Evolutionary conservation across 2,797 vertebrate genomes (phyloP).

Genomic region (Dermochelys coriacea): DNA sequence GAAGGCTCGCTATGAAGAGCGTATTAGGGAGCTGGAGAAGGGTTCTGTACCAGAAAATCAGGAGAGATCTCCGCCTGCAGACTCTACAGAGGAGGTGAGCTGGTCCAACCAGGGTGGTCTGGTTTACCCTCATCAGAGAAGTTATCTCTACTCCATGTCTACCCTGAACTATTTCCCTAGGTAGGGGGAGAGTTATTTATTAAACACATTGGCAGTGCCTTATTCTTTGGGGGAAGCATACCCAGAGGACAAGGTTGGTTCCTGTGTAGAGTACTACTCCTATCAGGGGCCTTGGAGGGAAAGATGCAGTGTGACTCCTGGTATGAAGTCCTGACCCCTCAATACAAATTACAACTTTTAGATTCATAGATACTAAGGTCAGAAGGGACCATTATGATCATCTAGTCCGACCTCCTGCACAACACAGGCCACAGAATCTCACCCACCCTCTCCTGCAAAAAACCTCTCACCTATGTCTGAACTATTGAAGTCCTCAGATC

Average conservation of each 20-base stretch:
- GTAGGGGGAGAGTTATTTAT: neutral
- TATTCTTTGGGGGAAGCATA: neutral
- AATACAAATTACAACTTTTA: neutral
- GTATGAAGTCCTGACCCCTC: neutral
- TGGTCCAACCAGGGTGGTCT: neutral
- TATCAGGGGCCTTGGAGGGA: neutral
- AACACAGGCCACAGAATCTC: too few relatives aligned
- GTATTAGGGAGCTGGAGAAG: constrained; percentile 71
- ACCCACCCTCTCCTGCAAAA: too few relatives aligned
- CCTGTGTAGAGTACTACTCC: neutral
- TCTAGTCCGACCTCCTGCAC: too few relatives aligned
- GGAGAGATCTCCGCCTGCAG: constrained; percentile 9
- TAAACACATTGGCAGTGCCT: neutral
- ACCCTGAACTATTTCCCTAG: neutral
- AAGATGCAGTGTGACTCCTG: neutral
- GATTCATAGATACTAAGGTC: too few relatives aligned
- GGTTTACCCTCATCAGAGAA: neutral
- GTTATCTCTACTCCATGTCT: neutral
- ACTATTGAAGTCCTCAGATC: too few relatives aligned
- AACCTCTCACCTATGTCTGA: too few relatives aligned
- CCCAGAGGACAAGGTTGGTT: neutral
- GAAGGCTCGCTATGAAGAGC: constrained; percentile 78
- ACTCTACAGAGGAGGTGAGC: constrained; percentile 88
- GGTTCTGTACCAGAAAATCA: constrained; percentile 15
- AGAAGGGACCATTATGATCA: too few relatives aligned